Percentiles rank a stretch among this genome's conserved stretches.
phyloP scores from a whole-genome alignment of 2,888 invertebrate genomes.

The Melipona bicolor region DNA sequence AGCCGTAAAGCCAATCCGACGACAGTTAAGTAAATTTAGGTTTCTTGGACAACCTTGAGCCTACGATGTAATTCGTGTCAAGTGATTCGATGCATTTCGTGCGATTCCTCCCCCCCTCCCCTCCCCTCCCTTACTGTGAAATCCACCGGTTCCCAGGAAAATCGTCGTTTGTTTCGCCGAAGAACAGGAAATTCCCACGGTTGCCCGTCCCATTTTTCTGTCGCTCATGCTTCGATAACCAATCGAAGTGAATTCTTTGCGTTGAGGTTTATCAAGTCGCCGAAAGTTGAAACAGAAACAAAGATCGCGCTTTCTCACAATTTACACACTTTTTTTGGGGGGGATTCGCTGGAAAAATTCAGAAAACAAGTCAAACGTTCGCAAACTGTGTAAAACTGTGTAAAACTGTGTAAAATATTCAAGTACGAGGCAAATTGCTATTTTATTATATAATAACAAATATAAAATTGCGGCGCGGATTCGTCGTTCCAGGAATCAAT shows the following conservation, averaged over 20 bases:
- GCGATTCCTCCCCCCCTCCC: not conserved
- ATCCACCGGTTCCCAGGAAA: conserved; percentile 43
- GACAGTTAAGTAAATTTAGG: conserved; percentile 58
- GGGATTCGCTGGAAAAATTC: no score
- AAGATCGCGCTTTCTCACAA: no score
- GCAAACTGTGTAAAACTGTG: no score
- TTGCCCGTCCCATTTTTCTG: not conserved
- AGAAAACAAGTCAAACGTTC: no score
- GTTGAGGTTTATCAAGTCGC: no score
- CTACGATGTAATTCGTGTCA: conserved; percentile 58
- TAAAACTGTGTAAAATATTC: no score
- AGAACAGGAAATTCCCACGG: not conserved
- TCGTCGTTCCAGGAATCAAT: not conserved
- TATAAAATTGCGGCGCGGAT: no score
- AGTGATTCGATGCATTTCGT: conserved; percentile 16
- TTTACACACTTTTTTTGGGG: no score
- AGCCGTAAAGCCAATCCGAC: conserved; percentile 45
- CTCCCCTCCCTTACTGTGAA: conserved; percentile 4
- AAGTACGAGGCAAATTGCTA: no score
- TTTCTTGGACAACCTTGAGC: conserved; percentile 56
- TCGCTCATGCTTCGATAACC: not conserved
- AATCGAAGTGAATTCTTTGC: no score
- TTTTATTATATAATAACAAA: no score
- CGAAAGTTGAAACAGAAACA: no score
- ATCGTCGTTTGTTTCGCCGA: not conserved